A percentile compares a stretch with the other conserved stretches of the same genome.
Conservation (phyloP, 23 tunicate species). For the Styela plicata region DNA sequence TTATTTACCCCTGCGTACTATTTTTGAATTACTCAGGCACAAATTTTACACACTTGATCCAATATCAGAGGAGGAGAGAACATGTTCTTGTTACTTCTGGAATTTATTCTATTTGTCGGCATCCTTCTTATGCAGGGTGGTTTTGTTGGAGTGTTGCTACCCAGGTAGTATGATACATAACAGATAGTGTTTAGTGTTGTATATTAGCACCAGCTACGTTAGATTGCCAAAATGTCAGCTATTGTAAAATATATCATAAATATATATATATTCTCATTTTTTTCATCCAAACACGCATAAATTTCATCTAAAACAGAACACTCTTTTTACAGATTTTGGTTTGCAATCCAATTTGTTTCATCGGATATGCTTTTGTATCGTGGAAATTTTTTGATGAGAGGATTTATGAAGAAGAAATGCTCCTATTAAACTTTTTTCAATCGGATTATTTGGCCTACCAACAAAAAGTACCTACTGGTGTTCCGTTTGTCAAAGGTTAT, state of each 20-base stretch:
- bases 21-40: slow-evolving; percentile 46
- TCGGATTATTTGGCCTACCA: slow-evolving; percentile 63
- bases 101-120: slow-evolving; percentile 76
- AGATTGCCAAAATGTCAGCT: too few species aligned
- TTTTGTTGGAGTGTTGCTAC: slow-evolving; percentile 88
- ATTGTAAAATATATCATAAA: too few species aligned
- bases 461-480: slow-evolving; percentile 74
- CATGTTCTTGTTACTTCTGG: slow-evolving; percentile 78
- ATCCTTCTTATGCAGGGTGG: slow-evolving; percentile 96
- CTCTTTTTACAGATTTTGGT: slow-evolving; percentile 42
- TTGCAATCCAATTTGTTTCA: slow-evolving; percentile 80
- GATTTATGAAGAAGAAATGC: slow-evolving; percentile 65
- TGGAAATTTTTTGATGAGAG: slow-evolving; percentile 89
- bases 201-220: too few species aligned
- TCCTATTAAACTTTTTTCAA: slow-evolving; percentile 66
- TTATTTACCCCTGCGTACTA: too few species aligned
- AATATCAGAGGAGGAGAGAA: slow-evolving; percentile 38
- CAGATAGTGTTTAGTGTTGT: too few species aligned
- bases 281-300: background rate
- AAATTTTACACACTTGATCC: slow-evolving; percentile 77
- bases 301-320: too few species aligned
- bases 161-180: too few species aligned
- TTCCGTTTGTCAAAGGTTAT: slow-evolving; percentile 80
- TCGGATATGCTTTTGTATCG: slow-evolving; percentile 61
- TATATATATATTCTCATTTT: too few species aligned